Base-by-base conservation (phyloP, 2,797 vertebrate genomes). In the Yasuhikotakia modesta region DNA sequence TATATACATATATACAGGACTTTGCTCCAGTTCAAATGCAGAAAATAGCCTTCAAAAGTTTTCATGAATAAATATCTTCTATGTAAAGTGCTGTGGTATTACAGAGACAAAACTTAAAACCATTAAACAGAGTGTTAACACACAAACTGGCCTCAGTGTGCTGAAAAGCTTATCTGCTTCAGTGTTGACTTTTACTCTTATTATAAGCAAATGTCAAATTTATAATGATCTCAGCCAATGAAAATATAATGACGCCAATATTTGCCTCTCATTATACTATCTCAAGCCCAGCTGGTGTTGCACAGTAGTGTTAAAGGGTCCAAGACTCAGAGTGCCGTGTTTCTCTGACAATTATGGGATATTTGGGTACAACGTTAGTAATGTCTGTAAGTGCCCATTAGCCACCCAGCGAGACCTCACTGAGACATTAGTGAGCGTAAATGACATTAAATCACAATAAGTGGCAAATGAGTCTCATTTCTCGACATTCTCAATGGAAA, bases 181-280 rank as follows among this genome's bases (percentile, higher is more conserved):
- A 3, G 57, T 52, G 16, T 70, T 69, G 21, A 48, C 75, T 32
- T 53, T 22, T 12, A 8, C 22, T 5, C 6, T 64, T 35, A 3
- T 46, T 63, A 35, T 30, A 39, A 48, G 12, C 39, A 48, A 70
- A 60, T 52, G 55, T 61, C 27, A 70, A 11, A 63, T 50, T 68
- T 24, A 69, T n/a, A 50, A 46, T 63, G 43, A 70, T 77, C 60
- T 24, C 45, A 52, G 52, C n/a, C 14, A 24, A 30, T 50, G 57
- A 52, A 57, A 76, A 60, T 48, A n/a, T 32, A 58, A 67, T 55
- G 73, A 24, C 48, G 24, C 19, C 16, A 45, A 19, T 43, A 75
- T 75, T 75, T 66, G 50, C 73, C 10, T 74, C n/a, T 39, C 48
- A 65, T 65, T 50, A 24, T 63, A 21, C 39, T 74, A 52, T 66